Evolutionary conservation across 2,797 vertebrate species (phyloP), one percentile per base, ranked within the genome.

Genomic region (Eupleurogrammus muticus): DNA sequence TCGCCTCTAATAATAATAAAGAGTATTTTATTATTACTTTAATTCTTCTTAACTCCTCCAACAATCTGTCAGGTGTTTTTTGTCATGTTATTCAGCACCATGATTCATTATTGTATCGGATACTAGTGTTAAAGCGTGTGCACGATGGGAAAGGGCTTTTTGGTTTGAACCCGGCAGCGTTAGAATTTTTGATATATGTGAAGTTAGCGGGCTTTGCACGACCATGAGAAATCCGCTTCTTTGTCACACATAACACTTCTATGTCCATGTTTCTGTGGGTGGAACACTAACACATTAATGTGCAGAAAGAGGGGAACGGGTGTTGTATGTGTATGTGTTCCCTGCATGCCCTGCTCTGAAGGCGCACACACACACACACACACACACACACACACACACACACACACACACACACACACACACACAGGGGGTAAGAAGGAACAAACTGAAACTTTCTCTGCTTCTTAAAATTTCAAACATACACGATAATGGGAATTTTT

Each of bases 191-290:
- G 0, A 2, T 21, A 53, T 53, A 66, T 35, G 19, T 81, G 75
- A 77, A 61, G 81, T 89, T 78, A 87, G 85, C 82, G 81, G 79
- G 79, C 86, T 75, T 81, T 83, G 46, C 65, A 40, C 20, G 60
- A 72, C 6, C 6, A 21, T 67, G 59, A 75, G 6, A 80, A 82
- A 70, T 65, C 16, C 13, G 8, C 19, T 74, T 73, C 55, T 75
- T 28, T 77, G 54, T 71, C 50, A 65, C 66, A 55, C 34, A 73
- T 71, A 68, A 84, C 82, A 78, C 81, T 76, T 79, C 52, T 0
- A 9, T 17, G 1, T 24, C 21, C 38, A 20, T 70, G 34, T 69
- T 53, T 60, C 32, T 65, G 70, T 19, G 46, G 66, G 7, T 53
- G 1, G 19, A 61, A 5, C 46, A 68, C 46, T 68, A 48, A 42